Base-by-base conservation (phyloP, 2,113 vertebrate species). In the Myotis lucifugus region DNA sequence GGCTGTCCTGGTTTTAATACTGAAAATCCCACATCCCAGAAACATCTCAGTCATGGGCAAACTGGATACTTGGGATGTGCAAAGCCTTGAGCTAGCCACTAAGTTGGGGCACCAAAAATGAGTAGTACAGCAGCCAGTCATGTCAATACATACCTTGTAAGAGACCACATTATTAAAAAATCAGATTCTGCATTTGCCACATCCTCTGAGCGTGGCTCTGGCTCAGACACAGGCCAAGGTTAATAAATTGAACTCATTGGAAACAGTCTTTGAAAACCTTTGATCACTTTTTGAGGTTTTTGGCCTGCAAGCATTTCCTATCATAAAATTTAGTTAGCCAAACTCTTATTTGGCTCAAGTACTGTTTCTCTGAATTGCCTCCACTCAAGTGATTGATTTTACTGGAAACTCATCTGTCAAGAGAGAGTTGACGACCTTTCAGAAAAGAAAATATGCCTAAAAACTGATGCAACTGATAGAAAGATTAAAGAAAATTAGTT, bases 221-320 rank as follows among this genome's bases (percentile, higher is more conserved):
- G 67, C 48, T 78, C n/a, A 9, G 67, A 83, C 67, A 37, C 27
- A 85, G 67, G 86, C 92, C 92, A 96, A 92, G n/a, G 61, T 93
- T 92, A 94, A 92, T 90, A 93, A 85, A 79, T 27, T 66, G 50
- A 93, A 73, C 64, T 42, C 50, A 29, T 29, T 97, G 59, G 67
- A 96, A 90, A 48, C 92, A 90, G 83, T 91, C 83, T 92, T 93
- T 91, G 78, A 93, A 96, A 96, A 95, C 34, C 95, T 96, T 96
- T 96, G 90, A 96, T 96, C 46, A 50, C 76, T 94, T 93, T 88
- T 83, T 95, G 85, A 97, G 94, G 78, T 74, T 95, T 97, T 64
- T 67, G 90, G 90, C 92, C 59, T 96, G 46, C 66, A 95, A 92
- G 69, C 88, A 94, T 73, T 96, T 97, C 74, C 78, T 96, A 95